Evolutionary conservation across 2,888 invertebrate genomes (phyloP).

Genomic region (Cheiracanthium punctorium): DNA sequence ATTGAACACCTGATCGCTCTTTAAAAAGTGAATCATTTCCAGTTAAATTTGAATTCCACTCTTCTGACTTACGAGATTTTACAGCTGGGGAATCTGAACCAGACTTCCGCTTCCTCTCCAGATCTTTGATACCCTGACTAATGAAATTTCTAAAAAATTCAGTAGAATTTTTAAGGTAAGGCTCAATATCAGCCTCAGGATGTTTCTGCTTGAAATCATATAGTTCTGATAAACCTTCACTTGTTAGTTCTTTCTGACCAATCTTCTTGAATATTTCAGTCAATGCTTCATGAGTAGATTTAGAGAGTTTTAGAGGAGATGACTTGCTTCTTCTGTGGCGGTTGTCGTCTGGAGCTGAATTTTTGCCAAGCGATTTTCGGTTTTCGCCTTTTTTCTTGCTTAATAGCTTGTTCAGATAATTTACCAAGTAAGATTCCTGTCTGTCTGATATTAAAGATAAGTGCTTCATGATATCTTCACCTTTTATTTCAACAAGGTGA

Average conservation of each 20-base stretch:
- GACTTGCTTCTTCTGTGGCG: conserved; percentile 43
- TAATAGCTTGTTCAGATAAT: conserved; percentile 86
- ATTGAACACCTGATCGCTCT: conserved; percentile 29
- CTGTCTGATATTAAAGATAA: conserved; percentile 78
- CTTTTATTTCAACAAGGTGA: conserved; percentile 91
- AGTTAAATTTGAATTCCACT: conserved; percentile 48
- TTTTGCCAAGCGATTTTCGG: conserved; percentile 43
- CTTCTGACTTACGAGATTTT: conserved; percentile 17
- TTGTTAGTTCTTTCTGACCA: conserved; percentile 89
- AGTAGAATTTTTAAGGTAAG: conserved; percentile 88
- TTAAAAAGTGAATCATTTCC: conserved; percentile 41
- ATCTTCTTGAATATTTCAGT: conserved; percentile 93
- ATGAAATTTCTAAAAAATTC: conserved; percentile 92
- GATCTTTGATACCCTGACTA: conserved; percentile 83
- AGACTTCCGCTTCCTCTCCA: conserved; percentile 78
- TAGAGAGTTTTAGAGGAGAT: conserved; percentile 61
- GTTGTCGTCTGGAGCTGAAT: conserved; percentile 75
- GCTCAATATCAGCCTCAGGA: conserved; percentile 89
- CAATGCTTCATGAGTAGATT: conserved; percentile 86
- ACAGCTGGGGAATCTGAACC: conserved; percentile 16
- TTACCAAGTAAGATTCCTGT: conserved; percentile 89
- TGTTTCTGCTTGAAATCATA: conserved; percentile 87
- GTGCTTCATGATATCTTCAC: conserved; percentile 86
- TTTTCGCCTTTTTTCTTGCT: conserved; percentile 63
- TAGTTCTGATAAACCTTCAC: conserved; percentile 85